Evolutionary conservation across 35 echinoderm and acorn worm genomes (phyloP).

Genomic region (Diadema setosum): DNA sequence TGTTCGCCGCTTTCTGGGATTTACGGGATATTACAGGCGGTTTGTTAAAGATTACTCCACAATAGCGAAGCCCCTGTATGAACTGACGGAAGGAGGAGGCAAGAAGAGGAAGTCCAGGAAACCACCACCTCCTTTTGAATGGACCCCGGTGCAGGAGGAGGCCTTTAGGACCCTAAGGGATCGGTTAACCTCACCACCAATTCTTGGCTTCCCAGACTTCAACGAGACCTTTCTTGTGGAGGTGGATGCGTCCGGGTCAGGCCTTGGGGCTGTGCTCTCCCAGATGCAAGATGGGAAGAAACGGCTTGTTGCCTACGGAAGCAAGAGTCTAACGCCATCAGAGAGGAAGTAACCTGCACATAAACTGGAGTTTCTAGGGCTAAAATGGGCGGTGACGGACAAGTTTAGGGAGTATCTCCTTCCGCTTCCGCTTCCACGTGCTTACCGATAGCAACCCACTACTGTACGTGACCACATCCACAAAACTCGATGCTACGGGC

Average conservation of each 20-base stretch:
- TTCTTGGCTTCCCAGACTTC: conserved; percentile 19
- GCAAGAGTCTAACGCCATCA: not conserved
- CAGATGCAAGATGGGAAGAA: not conserved
- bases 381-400: conserved; percentile 53
- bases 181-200: not conserved
- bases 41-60: conserved; percentile 21
- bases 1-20: conserved; percentile 19
- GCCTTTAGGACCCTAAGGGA: conserved; percentile 1
- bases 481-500: conserved; percentile 41
- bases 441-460: conserved; percentile 44
- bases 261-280: not conserved
- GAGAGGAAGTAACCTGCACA: conserved; percentile 24
- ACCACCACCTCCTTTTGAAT: not conserved
- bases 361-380: conserved; percentile 29
- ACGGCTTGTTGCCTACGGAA: conserved; percentile 23
- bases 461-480: too few relatives aligned
- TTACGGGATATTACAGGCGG: conserved; percentile 23
- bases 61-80: conserved; percentile 14
- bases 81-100: not conserved
- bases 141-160: not conserved
- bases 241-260: not conserved
- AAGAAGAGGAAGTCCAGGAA: not conserved
- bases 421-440: not conserved
- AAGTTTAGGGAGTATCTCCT: conserved; percentile 35
- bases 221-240: not conserved